Conservation (phyloP, 2,797 vertebrate genomes). For the Hydrophis major region DNA sequence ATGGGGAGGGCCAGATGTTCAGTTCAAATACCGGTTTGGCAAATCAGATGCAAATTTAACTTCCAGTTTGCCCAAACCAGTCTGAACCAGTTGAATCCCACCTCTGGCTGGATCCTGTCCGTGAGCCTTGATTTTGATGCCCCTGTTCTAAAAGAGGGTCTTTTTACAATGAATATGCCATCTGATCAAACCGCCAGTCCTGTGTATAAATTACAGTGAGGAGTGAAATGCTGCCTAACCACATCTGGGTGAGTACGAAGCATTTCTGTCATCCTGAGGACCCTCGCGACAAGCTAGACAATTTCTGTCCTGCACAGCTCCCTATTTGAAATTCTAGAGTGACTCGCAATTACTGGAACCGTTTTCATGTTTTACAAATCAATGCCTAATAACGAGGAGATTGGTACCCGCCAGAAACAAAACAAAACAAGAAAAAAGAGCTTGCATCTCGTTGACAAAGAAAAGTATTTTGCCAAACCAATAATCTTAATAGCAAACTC, state of each 20-base stretch:
- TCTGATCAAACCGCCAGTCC: not conserved
- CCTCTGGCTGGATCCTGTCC: too few species aligned
- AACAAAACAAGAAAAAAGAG: not conserved
- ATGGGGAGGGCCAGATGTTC: too few species aligned
- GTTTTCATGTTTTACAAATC: slow-evolving; percentile 58
- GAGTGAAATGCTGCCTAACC: not conserved
- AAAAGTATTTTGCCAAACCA: slow-evolving; percentile 46
- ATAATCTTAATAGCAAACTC: slow-evolving; percentile 52
- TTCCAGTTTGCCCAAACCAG: too few species aligned
- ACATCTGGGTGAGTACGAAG: not conserved
- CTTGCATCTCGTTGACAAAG: slow-evolving; percentile 41
- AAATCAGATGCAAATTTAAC: too few species aligned
- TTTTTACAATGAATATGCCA: not conserved
- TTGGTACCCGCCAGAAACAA: slow-evolving; percentile 16
- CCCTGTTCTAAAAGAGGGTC: not conserved
- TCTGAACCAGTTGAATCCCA: too few species aligned
- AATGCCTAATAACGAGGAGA: slow-evolving; percentile 35
- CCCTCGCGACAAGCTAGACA: not conserved
- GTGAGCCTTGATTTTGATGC: too few species aligned
- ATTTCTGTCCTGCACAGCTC: not conserved
- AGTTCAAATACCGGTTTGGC: too few species aligned
- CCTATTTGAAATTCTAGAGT: slow-evolving; percentile 15
- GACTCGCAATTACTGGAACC: slow-evolving; percentile 33
- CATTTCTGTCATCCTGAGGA: not conserved
- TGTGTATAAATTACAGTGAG: not conserved